phyloP scores from a whole-genome alignment of 2,888 invertebrate genomes.

The Bhutanitis thaidina region DNA sequence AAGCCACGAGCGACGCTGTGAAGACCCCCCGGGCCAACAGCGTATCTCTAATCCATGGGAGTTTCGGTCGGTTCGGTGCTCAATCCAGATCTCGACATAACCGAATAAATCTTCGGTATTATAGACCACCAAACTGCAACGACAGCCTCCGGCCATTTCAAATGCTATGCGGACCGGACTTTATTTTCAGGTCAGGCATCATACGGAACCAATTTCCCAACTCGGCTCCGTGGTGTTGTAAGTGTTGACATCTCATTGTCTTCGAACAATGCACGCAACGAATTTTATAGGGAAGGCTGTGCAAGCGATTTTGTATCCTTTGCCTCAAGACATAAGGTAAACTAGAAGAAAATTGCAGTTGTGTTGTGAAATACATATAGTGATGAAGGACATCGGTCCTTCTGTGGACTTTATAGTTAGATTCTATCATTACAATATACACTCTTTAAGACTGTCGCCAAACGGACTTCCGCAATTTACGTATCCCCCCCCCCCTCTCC shows the following conservation, averaged over 20 bases:
- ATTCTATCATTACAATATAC: no score
- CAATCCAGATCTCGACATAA: no score
- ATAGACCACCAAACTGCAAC: background rate
- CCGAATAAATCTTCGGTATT: no score
- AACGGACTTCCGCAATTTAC: no score
- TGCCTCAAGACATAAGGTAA: background rate
- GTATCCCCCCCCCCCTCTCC: no score
- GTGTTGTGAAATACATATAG: slow-evolving; percentile 1
- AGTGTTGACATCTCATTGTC: slow-evolving; percentile 44
- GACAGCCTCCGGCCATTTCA: background rate
- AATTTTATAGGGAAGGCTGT: slow-evolving; percentile 11
- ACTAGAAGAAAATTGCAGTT: slow-evolving; percentile 3
- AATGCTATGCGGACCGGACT: background rate
- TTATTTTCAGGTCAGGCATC: slow-evolving; percentile 11
- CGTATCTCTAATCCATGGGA: no score
- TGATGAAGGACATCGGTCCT: background rate
- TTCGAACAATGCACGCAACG: slow-evolving; percentile 39
- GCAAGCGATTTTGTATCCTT: slow-evolving; percentile 8
- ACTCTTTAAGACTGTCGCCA: no score
- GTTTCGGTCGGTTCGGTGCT: no score
- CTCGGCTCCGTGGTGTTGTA: slow-evolving; percentile 36
- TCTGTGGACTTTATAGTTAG: background rate
- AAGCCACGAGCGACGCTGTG: no score
- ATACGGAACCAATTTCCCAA: slow-evolving; percentile 35
- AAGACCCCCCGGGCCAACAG: no score